Percentiles rank a stretch among this genome's conserved stretches.
Conservation (phyloP, 2,113 vertebrate genomes). For the Oxyruncus cristatus region DNA sequence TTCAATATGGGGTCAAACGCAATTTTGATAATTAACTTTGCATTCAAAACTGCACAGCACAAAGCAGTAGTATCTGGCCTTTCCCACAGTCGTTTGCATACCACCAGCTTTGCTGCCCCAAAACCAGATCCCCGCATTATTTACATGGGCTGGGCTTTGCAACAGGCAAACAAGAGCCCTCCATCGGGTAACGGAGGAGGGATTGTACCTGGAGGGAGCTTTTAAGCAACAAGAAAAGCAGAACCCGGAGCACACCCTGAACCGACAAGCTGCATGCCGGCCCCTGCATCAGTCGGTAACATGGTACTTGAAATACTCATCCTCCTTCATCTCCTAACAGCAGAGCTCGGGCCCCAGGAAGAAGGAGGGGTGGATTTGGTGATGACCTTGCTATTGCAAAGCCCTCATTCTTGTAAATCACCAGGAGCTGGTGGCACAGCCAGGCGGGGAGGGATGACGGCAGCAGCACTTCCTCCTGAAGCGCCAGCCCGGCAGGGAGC, state of each 20-base stretch:
- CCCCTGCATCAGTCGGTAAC: fast-evolving
- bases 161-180: not conserved
- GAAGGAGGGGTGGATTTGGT: not conserved
- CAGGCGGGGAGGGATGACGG: not conserved
- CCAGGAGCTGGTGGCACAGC: not conserved
- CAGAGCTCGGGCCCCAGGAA: not conserved
- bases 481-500: not conserved
- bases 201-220: not conserved
- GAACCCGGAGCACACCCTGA: not conserved
- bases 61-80: not conserved
- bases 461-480: fast-evolving
- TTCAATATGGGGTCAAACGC: not conserved
- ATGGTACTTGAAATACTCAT: fast-evolving
- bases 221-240: not conserved
- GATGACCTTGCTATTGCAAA: not conserved
- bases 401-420: not conserved
- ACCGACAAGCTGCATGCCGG: fast-evolving
- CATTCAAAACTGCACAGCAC: not conserved
- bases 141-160: conserved; percentile 19
- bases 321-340: fast-evolving
- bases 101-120: not conserved
- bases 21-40: not conserved
- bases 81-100: not conserved
- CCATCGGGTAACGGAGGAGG: not conserved
- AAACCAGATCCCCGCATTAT: conserved; percentile 3